Percentiles rank a stretch among this genome's conserved stretches.
Evolutionary conservation across 2,797 vertebrate species (phyloP).

Genomic region (Helarctos malayanus): DNA sequence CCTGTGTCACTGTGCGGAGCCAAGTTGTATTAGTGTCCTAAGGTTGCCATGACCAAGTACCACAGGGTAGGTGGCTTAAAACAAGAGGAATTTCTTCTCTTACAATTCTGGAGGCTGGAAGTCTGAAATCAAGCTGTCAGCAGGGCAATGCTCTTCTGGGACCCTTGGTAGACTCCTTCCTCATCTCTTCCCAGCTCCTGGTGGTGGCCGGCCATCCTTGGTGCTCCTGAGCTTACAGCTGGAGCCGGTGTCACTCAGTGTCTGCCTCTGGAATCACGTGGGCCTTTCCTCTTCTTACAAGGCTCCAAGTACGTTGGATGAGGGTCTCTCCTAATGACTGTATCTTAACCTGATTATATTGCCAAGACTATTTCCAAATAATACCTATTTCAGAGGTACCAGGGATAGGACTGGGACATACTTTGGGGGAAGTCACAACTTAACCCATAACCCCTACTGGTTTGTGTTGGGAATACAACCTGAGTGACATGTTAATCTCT

Average conservation of each 20-base stretch:
- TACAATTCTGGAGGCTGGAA: background rate
- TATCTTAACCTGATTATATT: background rate
- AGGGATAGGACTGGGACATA: background rate
- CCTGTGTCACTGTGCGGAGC: background rate
- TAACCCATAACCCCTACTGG: background rate
- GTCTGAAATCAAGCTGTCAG: background rate
- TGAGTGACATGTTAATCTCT: background rate
- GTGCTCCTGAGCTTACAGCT: background rate
- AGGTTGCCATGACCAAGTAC: rapidly evolving
- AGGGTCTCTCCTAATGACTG: background rate
- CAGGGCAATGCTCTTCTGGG: background rate
- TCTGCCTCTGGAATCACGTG: background rate
- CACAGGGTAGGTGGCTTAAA: background rate
- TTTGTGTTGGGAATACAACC: background rate
- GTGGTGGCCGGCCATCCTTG: rapidly evolving
- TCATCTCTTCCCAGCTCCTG: background rate
- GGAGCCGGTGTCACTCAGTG: rapidly evolving
- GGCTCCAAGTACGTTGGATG: too few relatives aligned
- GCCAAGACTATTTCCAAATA: background rate
- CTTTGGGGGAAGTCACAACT: background rate
- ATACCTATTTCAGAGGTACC: background rate
- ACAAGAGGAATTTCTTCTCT: background rate
- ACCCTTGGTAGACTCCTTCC: background rate
- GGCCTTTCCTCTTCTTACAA: background rate
- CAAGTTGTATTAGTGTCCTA: rapidly evolving